Percentiles rank a stretch among this genome's conserved stretches.
Conservation (phyloP, 2,797 vertebrate species). For the Apodemus agrarius region DNA sequence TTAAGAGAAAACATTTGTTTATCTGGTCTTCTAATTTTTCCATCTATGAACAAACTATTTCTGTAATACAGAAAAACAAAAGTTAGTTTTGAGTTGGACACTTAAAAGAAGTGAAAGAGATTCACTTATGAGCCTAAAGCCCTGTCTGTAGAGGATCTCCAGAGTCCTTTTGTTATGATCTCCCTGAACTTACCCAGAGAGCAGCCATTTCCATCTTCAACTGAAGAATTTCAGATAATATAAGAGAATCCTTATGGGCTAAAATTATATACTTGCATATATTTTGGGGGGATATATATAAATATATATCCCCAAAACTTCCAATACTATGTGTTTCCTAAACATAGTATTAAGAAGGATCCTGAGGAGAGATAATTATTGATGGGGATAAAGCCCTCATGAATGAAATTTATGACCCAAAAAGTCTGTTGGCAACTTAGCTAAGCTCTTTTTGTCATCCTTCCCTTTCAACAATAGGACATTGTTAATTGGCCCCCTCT, state of each 20-base stretch:
- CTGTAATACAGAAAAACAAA: slow-evolving; percentile 20
- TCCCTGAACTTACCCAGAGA: slow-evolving; percentile 1
- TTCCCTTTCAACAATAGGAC: not conserved
- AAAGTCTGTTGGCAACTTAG: not conserved
- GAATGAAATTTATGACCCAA: not conserved
- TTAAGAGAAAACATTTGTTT: not conserved
- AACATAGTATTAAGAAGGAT: not conserved
- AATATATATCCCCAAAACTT: not conserved
- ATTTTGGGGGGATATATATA: not conserved
- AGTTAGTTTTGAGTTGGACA: slow-evolving; percentile 24
- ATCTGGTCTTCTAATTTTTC: slow-evolving; percentile 49
- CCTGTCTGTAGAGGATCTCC: not conserved
- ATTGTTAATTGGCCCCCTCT: not conserved
- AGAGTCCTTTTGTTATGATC: not conserved
- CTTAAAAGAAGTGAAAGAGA: not conserved
- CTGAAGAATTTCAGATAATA: not conserved
- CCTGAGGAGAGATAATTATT: not conserved
- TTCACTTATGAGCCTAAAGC: not conserved
- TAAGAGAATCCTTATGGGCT: slow-evolving; percentile 3
- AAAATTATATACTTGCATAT: slow-evolving; percentile 37
- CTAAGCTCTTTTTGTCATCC: not conserved
- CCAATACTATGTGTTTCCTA: not conserved
- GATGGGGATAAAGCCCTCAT: not conserved
- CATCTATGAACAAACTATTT: slow-evolving; percentile 16
- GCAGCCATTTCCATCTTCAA: not conserved